Evolutionary conservation across 2,888 invertebrate genomes (phyloP).

Genomic region (Drosophila leonis): DNA sequence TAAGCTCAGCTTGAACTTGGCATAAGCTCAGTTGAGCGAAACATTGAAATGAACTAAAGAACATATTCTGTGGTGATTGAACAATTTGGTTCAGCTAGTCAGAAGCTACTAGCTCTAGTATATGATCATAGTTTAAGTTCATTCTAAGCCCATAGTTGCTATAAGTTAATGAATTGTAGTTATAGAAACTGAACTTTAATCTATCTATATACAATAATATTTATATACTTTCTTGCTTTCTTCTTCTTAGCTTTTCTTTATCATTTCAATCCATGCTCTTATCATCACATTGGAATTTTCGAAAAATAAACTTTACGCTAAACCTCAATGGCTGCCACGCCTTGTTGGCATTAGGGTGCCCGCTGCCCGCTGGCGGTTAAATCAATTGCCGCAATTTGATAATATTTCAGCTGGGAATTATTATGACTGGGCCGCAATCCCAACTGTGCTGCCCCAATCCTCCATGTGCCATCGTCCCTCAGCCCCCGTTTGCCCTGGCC

Average conservation of each 20-base stretch:
- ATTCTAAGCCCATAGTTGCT: no score
- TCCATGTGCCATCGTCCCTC: not conserved
- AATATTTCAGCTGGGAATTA: constrained; percentile 83
- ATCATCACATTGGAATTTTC: not conserved
- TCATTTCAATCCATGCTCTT: not conserved
- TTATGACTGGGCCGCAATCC: constrained; percentile 61
- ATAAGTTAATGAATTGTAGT: not conserved
- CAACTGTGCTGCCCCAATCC: constrained; percentile 5
- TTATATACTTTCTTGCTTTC: not conserved
- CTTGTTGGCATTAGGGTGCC: constrained; percentile 44
- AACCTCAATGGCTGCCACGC: constrained; percentile 10
- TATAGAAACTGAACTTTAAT: not conserved
- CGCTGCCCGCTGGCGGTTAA: constrained; percentile 61
- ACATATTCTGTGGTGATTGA: not conserved
- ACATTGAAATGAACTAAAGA: not conserved
- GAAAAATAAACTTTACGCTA: constrained; percentile 11
- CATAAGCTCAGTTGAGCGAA: not conserved
- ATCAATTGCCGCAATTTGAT: constrained; percentile 82
- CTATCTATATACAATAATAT: not conserved
- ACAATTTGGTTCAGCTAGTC: not conserved
- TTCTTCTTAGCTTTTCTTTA: not conserved
- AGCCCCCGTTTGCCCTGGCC: not conserved
- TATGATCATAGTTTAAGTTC: no score
- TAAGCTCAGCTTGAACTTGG: not conserved
- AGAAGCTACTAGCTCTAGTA: not conserved